Conservation (phyloP, 2,113 vertebrate genomes). For the Sarotherodon lohbergeri region DNA sequence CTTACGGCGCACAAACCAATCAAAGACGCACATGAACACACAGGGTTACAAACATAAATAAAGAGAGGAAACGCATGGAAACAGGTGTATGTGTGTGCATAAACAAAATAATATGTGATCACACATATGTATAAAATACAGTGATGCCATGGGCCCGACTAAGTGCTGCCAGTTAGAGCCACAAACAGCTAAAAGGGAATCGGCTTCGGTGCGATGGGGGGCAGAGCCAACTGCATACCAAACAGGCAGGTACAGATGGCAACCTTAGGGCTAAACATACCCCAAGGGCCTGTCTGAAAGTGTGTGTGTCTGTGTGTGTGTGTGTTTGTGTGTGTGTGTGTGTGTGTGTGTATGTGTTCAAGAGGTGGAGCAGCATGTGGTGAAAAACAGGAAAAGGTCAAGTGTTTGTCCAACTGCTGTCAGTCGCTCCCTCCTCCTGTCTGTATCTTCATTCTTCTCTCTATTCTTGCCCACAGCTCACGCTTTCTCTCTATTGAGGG, state of each 20-base stretch:
- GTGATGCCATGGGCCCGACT: not conserved
- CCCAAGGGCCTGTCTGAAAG: conserved; percentile 11
- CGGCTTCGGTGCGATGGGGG: conserved; percentile 5
- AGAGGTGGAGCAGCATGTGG: conserved; percentile 1
- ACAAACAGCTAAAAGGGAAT: conserved; percentile 9
- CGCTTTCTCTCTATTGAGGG: not conserved
- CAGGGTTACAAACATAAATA: not conserved
- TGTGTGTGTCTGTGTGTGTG: not conserved
- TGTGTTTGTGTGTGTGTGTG: not conserved
- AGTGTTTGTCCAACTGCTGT: conserved; percentile 24
- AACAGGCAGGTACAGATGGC: conserved; percentile 63
- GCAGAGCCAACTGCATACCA: conserved; percentile 48
- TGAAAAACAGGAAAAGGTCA: conserved; percentile 27
- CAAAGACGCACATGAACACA: not conserved
- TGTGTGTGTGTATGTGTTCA: not conserved
- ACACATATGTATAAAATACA: not conserved
- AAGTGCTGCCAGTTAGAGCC: not conserved
- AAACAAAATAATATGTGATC: not conserved
- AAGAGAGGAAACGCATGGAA: not conserved
- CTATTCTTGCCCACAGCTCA: not conserved
- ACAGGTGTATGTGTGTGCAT: not conserved
- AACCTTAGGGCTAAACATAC: conserved; percentile 58
- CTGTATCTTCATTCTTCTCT: conserved; percentile 1
- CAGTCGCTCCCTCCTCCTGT: not conserved
- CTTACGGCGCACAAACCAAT: not conserved